These are phyloP conservation scores for Dynastes hyllus DNA, from an alignment of 2,888 invertebrate genomes.

Conservation along the genomic window DNA sequence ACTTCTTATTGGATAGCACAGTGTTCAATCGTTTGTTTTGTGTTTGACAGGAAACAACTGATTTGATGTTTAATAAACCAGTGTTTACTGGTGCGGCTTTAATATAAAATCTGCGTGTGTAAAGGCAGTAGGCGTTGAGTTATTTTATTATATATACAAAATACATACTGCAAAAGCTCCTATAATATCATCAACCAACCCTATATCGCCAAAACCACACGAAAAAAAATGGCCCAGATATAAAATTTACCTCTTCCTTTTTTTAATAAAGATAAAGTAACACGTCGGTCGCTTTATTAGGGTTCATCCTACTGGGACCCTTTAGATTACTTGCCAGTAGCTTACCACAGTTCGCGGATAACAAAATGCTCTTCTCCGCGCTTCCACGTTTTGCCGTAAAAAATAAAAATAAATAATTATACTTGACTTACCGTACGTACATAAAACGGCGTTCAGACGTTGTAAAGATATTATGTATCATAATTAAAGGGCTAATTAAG, in stretches of 20 bases:
- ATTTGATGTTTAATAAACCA: not conserved
- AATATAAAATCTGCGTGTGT: not conserved
- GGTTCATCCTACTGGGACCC: conserved; percentile 20
- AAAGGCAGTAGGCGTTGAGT: not conserved
- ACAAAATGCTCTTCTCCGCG: conserved; percentile 13
- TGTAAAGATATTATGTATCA: not conserved
- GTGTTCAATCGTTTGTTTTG: no score
- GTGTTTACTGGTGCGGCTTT: no score
- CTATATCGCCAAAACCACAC: not conserved
- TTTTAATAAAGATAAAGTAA: conserved; percentile 46
- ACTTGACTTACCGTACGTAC: not conserved
- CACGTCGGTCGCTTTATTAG: conserved; percentile 31
- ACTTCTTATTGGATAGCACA: no score
- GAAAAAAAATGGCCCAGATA: conserved; percentile 8
- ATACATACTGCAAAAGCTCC: not conserved
- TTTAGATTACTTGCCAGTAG: conserved; percentile 7
- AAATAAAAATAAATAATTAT: conserved; percentile 28
- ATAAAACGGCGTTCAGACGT: conserved; percentile 9
- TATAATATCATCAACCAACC: not conserved
- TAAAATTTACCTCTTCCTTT: conserved; percentile 30
- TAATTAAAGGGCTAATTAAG: conserved; percentile 18
- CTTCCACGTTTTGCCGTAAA: not conserved
- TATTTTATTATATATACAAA: conserved; percentile 8
- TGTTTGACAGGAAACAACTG: not conserved
- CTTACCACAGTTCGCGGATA: conserved; percentile 7